Conservation (phyloP, 2,888 invertebrate genomes). For the Tipula confusa region DNA sequence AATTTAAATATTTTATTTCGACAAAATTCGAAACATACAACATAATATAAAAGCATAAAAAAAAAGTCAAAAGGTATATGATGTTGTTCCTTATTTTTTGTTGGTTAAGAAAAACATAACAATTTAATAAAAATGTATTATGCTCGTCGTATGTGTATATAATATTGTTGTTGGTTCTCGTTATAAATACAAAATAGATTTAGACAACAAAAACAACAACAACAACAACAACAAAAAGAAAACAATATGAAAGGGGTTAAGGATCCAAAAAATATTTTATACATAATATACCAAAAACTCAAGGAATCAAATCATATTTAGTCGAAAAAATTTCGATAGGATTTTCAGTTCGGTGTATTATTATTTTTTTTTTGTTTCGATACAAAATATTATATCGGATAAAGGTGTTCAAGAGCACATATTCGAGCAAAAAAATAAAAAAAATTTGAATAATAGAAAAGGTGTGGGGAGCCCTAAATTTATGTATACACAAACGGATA, state of each 20-base stretch:
- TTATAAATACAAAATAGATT: slow-evolving; percentile 9
- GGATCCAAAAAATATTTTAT: not conserved
- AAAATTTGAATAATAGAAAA: slow-evolving; percentile 17
- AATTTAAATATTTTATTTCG: slow-evolving; percentile 20
- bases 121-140: slow-evolving; percentile 20
- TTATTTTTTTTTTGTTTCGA: not conserved
- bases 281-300: not conserved
- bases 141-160: not conserved
- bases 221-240: no score
- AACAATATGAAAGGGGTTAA: not conserved
- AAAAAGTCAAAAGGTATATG: not conserved
- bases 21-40: not conserved
- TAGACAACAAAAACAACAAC: not conserved
- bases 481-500: not conserved
- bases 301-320: slow-evolving; percentile 20
- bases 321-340: not conserved
- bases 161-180: not conserved
- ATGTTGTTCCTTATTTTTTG: slow-evolving; percentile 1
- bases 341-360: slow-evolving; percentile 3
- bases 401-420: not conserved
- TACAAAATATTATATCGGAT: not conserved
- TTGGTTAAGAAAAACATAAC: slow-evolving; percentile 25
- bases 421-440: no score
- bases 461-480: not conserved
- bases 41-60: not conserved